Percentiles rank a stretch among this genome's conserved stretches.
phyloP scores from a whole-genome alignment of 92 coral and sea anemone genomes.

The Micromussa lordhowensis region DNA sequence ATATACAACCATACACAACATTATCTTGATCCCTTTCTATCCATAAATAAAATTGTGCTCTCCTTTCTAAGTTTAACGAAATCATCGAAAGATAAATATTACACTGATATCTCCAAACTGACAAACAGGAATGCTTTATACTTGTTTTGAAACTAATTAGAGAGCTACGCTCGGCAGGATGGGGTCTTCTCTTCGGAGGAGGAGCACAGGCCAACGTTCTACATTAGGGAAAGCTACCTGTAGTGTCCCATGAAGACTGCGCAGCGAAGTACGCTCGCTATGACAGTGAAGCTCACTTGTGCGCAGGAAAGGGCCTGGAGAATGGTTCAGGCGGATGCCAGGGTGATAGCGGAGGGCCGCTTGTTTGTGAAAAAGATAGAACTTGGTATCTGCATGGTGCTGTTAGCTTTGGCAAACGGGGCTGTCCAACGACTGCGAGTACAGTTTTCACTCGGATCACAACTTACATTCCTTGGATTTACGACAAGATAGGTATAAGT shows the following conservation, averaged over 20 bases:
- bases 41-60: too few species aligned
- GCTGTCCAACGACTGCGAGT: slow-evolving; percentile 68
- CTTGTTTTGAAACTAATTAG: too few species aligned
- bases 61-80: too few species aligned
- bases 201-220: slow-evolving; percentile 62
- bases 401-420: slow-evolving; percentile 70
- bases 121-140: too few species aligned
- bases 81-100: too few species aligned
- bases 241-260: slow-evolving; percentile 67
- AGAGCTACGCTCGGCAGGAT: slow-evolving; percentile 39
- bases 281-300: slow-evolving; percentile 62
- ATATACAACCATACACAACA: too few species aligned
- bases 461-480: slow-evolving; percentile 66
- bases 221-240: slow-evolving; percentile 70
- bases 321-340: slow-evolving; percentile 75
- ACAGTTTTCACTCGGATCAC: slow-evolving; percentile 77
- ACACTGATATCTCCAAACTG: too few species aligned
- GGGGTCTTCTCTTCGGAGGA: slow-evolving; percentile 74
- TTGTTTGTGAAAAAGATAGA: slow-evolving; percentile 71
- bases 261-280: slow-evolving; percentile 49
- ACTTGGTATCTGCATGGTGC: slow-evolving; percentile 80
- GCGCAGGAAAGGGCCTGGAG: slow-evolving; percentile 69
- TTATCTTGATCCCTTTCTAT: too few species aligned
- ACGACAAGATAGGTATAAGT: slow-evolving; percentile 39
- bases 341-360: slow-evolving; percentile 84